A percentile compares a stretch with the other conserved stretches of the same genome.
Evolutionary conservation across 2,113 vertebrate species (phyloP).

Genomic region (Macquaria ambigua): DNA sequence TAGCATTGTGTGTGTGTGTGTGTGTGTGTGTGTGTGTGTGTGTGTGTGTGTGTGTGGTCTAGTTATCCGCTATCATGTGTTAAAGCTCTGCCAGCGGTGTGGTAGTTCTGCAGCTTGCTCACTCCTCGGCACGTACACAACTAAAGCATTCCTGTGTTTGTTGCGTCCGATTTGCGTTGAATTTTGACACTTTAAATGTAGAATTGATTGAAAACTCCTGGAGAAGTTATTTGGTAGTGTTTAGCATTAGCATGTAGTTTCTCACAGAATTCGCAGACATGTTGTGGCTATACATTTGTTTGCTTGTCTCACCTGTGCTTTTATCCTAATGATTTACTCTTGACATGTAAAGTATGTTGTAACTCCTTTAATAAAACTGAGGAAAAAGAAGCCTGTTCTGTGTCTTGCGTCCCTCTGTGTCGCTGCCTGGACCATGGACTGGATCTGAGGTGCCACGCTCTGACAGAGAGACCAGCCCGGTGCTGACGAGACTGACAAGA

Average conservation of each 20-base stretch:
- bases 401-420: background rate
- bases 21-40: conserved; percentile 21
- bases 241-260: conserved; percentile 33
- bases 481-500: background rate
- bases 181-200: conserved; percentile 24
- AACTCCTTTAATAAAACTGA: conserved; percentile 62
- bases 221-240: conserved; percentile 32
- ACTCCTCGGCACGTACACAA: conserved; percentile 9
- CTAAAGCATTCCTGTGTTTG: conserved; percentile 39
- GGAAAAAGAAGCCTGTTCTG: background rate
- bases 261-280: background rate
- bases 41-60: conserved; percentile 13
- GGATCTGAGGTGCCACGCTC: too few species aligned
- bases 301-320: conserved; percentile 18
- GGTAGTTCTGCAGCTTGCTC: conserved; percentile 20
- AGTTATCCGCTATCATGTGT: conserved; percentile 1
- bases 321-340: conserved; percentile 17
- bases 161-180: conserved; percentile 41
- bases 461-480: too few species aligned
- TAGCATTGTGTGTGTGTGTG: conserved; percentile 10
- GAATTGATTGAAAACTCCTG: background rate
- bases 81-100: conserved; percentile 2
- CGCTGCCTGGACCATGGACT: too few species aligned
- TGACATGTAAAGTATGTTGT: conserved; percentile 26
- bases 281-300: conserved; percentile 11